Conservation (phyloP, 2,888 invertebrate species). For the Drosophila neutralis region DNA sequence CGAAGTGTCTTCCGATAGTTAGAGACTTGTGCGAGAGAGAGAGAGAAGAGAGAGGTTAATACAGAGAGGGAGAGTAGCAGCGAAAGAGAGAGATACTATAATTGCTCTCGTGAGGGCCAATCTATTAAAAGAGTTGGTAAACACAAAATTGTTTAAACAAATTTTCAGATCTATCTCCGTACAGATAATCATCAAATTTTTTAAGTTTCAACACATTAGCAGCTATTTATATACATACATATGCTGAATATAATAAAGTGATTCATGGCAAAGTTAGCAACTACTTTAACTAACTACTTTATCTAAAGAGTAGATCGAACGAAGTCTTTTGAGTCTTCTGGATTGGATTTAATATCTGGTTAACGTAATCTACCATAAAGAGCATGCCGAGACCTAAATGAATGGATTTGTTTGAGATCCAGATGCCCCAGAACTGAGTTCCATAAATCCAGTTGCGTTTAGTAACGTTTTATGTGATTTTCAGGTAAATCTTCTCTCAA, state of each 20-base stretch:
- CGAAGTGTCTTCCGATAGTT: constrained; percentile 42
- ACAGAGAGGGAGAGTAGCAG: background rate
- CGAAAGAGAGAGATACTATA: background rate
- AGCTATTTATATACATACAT: background rate
- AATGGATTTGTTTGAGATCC: background rate
- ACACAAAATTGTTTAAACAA: background rate
- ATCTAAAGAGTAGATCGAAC: background rate
- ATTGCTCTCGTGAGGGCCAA: constrained; percentile 9
- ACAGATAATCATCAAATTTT: background rate
- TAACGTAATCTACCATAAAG: background rate
- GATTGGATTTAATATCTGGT: background rate
- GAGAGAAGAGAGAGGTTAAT: background rate
- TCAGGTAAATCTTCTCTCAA: background rate
- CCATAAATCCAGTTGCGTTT: background rate
- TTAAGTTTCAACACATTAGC: background rate
- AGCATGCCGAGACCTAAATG: background rate
- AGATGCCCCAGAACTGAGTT: background rate
- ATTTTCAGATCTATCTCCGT: background rate
- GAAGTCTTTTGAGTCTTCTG: background rate
- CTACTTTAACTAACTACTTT: background rate
- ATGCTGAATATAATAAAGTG: background rate
- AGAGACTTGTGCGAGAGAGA: constrained; percentile 6
- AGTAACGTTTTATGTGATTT: background rate
- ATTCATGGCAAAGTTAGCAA: background rate
- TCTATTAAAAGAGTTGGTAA: constrained; percentile 8